phyloP scores from a whole-genome alignment of 2,888 invertebrate species.

The Leptinotarsa peninsularis region DNA sequence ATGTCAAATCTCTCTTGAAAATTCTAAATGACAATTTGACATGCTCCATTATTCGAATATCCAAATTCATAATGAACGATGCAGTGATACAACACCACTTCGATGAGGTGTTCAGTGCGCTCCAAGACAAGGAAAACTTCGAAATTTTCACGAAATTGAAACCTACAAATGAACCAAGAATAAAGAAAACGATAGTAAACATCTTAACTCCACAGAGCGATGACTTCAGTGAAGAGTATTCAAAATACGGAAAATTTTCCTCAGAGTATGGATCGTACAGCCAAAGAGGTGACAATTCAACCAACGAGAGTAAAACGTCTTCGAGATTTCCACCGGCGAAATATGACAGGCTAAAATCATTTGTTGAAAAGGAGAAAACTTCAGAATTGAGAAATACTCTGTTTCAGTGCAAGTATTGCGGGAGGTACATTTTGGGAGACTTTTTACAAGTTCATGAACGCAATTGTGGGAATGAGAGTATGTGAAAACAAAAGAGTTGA shows the following conservation, averaged over 20 bases:
- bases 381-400: conserved; percentile 39
- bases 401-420: conserved; percentile 46
- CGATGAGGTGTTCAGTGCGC: conserved; percentile 51
- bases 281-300: conserved; percentile 5
- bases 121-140: conserved; percentile 52
- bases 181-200: conserved; percentile 49
- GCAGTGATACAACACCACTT: conserved; percentile 53
- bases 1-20: not conserved
- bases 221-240: not conserved
- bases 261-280: not conserved
- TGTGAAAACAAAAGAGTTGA: not conserved
- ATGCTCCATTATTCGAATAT: not conserved
- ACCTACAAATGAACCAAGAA: conserved; percentile 37
- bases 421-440: conserved; percentile 47
- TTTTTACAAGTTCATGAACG: conserved; percentile 47
- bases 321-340: not conserved
- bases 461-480: conserved; percentile 33
- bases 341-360: not conserved
- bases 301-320: conserved; percentile 16
- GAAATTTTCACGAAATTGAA: conserved; percentile 53
- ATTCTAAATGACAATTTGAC: conserved; percentile 2
- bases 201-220: conserved; percentile 31
- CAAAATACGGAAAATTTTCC: not conserved
- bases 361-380: conserved; percentile 15
- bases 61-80: conserved; percentile 48